Evolutionary conservation across 2,888 invertebrate species (phyloP).

Genomic region (Aradus depressus): DNA sequence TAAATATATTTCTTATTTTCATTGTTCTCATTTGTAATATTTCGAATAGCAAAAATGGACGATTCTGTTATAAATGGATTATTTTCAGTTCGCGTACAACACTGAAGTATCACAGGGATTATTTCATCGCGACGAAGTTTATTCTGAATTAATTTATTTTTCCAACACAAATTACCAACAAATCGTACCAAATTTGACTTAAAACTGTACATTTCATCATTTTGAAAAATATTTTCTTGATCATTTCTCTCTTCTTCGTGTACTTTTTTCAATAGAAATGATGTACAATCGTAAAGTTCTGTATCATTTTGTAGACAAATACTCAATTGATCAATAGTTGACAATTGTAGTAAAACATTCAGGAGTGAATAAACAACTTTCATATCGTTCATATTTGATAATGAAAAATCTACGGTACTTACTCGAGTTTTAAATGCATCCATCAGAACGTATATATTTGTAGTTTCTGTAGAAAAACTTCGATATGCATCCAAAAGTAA

Average conservation of each 20-base stretch:
- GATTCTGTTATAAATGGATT: constrained; percentile 14
- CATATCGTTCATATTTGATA: no score
- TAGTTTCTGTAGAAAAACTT: no score
- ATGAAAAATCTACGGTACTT: no score
- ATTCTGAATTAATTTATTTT: not conserved
- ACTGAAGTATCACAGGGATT: constrained; percentile 7
- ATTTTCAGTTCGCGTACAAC: constrained; percentile 3
- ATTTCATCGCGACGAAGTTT: not conserved
- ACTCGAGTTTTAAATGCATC: no score
- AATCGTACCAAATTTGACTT: constrained; percentile 9
- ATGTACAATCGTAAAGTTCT: not conserved
- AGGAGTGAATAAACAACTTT: not conserved
- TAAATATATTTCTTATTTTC: constrained; percentile 6
- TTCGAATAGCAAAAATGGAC: constrained; percentile 6
- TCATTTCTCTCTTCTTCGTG: not conserved
- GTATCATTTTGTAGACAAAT: not conserved
- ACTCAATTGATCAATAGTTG: not conserved
- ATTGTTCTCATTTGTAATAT: constrained; percentile 5
- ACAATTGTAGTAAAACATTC: constrained; percentile 2
- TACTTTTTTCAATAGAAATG: not conserved
- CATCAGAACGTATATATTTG: no score
- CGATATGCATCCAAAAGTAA: no score
- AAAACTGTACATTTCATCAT: constrained; percentile 5
- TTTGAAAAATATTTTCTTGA: not conserved
- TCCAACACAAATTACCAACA: constrained; percentile 13